Percentiles rank a stretch among this genome's conserved stretches.
Evolutionary conservation across 2,797 vertebrate species (phyloP).

Genomic region (Staurois parvus): DNA sequence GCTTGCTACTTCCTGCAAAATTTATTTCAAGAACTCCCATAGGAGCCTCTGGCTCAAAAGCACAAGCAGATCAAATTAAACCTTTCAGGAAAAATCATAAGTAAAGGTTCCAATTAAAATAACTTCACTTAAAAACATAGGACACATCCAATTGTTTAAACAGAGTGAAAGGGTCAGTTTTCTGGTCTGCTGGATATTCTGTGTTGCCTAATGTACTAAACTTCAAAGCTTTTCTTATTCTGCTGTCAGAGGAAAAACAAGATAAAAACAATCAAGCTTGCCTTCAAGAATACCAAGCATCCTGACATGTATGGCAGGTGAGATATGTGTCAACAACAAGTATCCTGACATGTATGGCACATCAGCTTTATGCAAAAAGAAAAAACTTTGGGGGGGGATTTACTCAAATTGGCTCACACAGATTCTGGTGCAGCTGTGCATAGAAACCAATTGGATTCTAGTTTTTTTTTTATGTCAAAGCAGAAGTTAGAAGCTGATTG

Average conservation of each 20-base stretch:
- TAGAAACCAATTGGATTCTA: no score
- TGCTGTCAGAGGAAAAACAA: neutral
- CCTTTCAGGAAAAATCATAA: constrained; percentile 38
- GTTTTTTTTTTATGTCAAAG: no score
- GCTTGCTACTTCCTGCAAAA: constrained; percentile 36
- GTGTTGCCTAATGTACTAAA: neutral
- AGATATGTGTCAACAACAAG: no score
- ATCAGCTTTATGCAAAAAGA: no score
- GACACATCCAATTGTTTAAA: constrained; percentile 13
- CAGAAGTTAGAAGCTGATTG: no score
- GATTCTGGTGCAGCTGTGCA: no score
- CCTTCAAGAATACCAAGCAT: no score
- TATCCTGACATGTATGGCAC: no score
- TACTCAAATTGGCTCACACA: no score
- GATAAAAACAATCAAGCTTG: neutral
- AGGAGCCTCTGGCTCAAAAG: constrained; percentile 27
- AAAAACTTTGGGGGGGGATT: no score
- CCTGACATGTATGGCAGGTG: no score
- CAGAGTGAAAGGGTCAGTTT: neutral
- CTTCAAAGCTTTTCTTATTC: neutral
- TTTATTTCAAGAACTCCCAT: constrained; percentile 9
- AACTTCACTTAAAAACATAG: neutral
- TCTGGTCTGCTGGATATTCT: neutral
- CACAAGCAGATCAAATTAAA: constrained; percentile 28
- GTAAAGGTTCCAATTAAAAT: constrained; percentile 28